These are phyloP conservation scores for Trachymyrmex cornetzi DNA, from an alignment of 1,140 invertebrate species.

Conservation along the genomic window DNA sequence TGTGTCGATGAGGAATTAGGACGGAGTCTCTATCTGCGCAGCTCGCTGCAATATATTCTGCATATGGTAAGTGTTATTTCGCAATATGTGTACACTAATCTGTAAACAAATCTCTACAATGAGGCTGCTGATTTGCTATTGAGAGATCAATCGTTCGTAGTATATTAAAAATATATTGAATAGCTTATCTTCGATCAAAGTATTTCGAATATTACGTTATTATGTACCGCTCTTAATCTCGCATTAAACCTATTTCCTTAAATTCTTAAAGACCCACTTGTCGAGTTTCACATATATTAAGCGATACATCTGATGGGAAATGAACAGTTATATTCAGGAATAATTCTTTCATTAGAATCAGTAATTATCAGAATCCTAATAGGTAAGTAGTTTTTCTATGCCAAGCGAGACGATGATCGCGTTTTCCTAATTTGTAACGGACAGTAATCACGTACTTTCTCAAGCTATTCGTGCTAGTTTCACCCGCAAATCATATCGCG, in stretches of 20 bases:
- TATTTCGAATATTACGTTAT: slow-evolving; percentile 6
- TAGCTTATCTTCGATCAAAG: neutral
- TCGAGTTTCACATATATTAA: slow-evolving; percentile 13
- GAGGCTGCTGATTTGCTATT: slow-evolving; percentile 6
- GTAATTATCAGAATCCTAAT: slow-evolving; percentile 25
- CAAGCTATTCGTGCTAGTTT: slow-evolving; percentile 40
- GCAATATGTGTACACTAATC: neutral
- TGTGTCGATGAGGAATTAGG: slow-evolving; percentile 67
- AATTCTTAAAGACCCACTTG: slow-evolving; percentile 25
- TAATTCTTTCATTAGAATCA: slow-evolving; percentile 39
- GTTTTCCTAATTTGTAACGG: slow-evolving; percentile 61
- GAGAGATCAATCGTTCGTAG: slow-evolving; percentile 1
- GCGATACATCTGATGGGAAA: slow-evolving; percentile 12
- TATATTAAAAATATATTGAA: neutral
- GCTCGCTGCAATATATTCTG: slow-evolving; percentile 66
- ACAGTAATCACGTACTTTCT: slow-evolving; percentile 53
- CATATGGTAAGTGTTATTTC: slow-evolving; percentile 71
- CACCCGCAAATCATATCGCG: neutral
- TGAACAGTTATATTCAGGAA: neutral
- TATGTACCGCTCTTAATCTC: neutral
- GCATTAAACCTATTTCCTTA: neutral
- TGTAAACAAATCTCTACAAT: neutral
- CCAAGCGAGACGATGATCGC: slow-evolving; percentile 39
- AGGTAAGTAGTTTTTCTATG: slow-evolving; percentile 7
- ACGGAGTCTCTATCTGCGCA: slow-evolving; percentile 63